phyloP scores from a whole-genome alignment of 2,113 vertebrate genomes.

The Stegostoma tigrinum region DNA sequence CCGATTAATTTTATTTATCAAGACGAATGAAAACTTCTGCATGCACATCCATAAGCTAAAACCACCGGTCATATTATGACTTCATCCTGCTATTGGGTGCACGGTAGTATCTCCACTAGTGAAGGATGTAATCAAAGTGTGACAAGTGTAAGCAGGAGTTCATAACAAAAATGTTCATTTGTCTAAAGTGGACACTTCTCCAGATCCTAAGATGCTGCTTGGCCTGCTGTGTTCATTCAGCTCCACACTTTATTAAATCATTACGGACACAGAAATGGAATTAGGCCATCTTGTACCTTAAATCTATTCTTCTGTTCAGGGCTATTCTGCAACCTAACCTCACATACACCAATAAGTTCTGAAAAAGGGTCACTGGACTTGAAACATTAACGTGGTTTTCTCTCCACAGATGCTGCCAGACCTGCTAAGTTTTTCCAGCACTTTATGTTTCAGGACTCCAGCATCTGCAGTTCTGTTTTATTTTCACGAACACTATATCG shows the following conservation, averaged over 20 bases:
- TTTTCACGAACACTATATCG: too few relatives aligned
- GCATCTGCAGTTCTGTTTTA: too few relatives aligned
- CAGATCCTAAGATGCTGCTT: too few relatives aligned
- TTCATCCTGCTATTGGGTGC: not conserved
- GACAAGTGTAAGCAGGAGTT: not conserved
- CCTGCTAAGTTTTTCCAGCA: too few relatives aligned
- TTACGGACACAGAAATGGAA: not conserved
- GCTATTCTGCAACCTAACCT: too few relatives aligned
- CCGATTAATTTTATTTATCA: not conserved
- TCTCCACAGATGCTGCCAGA: too few relatives aligned
- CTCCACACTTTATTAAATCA: too few relatives aligned
- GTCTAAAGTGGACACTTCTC: not conserved
- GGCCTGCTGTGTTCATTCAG: too few relatives aligned
- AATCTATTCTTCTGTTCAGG: not conserved
- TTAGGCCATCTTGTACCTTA: not conserved
- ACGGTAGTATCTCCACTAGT: not conserved
- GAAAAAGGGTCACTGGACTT: too few relatives aligned
- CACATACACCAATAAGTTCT: too few relatives aligned
- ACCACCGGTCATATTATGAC: not conserved
- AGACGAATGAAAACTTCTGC: not conserved
- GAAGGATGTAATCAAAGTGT: not conserved
- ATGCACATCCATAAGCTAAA: not conserved
- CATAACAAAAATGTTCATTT: not conserved
- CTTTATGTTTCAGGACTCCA: too few relatives aligned
- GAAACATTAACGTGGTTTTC: too few relatives aligned